Conservation (phyloP, 2,113 vertebrate genomes). For the Mus spicilegus region DNA sequence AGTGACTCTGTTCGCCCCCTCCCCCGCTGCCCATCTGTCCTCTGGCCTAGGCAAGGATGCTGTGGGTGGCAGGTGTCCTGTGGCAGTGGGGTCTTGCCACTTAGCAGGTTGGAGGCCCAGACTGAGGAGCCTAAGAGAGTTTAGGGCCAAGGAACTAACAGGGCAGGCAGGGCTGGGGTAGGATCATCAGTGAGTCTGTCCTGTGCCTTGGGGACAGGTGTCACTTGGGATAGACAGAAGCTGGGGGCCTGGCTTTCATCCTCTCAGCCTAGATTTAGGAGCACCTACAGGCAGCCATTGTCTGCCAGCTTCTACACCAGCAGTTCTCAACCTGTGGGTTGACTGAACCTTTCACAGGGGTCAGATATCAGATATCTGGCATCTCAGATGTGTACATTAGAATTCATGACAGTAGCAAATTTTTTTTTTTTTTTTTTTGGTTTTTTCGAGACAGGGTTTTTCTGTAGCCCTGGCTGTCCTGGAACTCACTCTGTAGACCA, state of each 20-base stretch:
- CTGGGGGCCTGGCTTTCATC: neutral
- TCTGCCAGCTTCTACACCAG: neutral
- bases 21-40: neutral
- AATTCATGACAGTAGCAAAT: neutral
- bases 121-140: neutral
- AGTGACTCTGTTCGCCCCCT: neutral
- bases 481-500: too few relatives aligned
- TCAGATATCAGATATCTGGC: too few relatives aligned
- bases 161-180: neutral
- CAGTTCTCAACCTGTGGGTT: neutral
- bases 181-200: neutral
- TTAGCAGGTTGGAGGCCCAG: neutral
- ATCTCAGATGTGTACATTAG: neutral
- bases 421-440: too few relatives aligned
- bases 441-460: too few relatives aligned
- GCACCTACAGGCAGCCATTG: neutral
- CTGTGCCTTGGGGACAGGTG: neutral
- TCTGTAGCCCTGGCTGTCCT: too few relatives aligned
- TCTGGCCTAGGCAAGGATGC: neutral
- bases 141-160: neutral
- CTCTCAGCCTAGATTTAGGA: neutral
- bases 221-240: neutral
- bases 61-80: neutral
- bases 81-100: neutral
- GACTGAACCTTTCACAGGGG: neutral